Evolutionary conservation across 2,797 vertebrate genomes (phyloP), one percentile per base, ranked within the genome.

Genomic region (Tapirus indicus): DNA sequence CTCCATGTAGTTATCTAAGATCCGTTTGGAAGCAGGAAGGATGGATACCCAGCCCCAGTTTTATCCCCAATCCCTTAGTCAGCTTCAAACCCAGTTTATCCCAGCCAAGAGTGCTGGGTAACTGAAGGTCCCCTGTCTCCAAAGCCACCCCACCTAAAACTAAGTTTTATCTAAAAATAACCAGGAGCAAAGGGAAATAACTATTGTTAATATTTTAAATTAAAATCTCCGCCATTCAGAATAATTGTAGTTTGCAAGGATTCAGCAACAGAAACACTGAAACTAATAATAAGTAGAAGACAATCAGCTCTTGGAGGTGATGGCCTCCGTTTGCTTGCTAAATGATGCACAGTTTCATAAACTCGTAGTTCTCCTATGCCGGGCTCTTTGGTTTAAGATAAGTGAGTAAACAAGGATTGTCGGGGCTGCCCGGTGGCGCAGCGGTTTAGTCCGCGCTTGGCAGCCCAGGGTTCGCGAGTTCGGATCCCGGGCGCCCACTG

Each of bases 321-420:
- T 58, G 44, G 7, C 44, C 25, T 41, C 23, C 52, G 8, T n/a
- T 75, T 72, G 21, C 27, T 60, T 75, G 14, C 69, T 72, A 29
- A 84, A 11, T 27, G 49, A 62, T 35, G 38, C 7, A 7, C 8
- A 68, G 12, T 84, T 95, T 82, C 74, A 52, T 79, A 92, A 64
- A 74, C 9, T 71, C 35, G 7, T 17, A 16, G 29, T 87, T 85
- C 41, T 96, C 88, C 32, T 13, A 12, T 20, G 25, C 97, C 90
- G 35, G 54, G 23, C 77, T 90, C 25, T 64, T 47, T 7, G 83
- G 17, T 23, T 72, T 82, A 88, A 74, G 35, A 41, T 44, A 94
- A 56, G 27, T 96, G 77, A 29, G 68, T 91, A 94, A 94, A 91
- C 27, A 89, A 60, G 9, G 56, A 0, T 98, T 96, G n/a, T 1